These are phyloP conservation scores for Rutpela maculata DNA, from an alignment of 2,888 invertebrate genomes.

Conservation along the genomic window DNA sequence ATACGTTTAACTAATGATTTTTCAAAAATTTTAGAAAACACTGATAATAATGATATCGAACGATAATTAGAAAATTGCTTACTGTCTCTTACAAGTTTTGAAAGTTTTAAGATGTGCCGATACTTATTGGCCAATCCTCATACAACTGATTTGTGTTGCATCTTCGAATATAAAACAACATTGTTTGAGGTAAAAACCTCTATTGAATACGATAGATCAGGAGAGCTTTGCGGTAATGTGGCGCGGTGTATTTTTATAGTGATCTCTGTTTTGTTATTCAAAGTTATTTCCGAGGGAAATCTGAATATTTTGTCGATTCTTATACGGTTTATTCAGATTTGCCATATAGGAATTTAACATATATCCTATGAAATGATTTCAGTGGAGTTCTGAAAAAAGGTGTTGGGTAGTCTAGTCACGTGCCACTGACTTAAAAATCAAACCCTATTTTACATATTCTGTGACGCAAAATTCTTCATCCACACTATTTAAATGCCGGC, in stretches of 20 bases:
- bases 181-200: slow-evolving; percentile 23
- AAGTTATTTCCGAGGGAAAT: slow-evolving; percentile 59
- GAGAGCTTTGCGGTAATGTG: slow-evolving; percentile 54
- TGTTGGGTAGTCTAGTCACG: slow-evolving; percentile 54
- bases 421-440: slow-evolving; percentile 61
- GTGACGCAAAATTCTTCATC: slow-evolving; percentile 62
- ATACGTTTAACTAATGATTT: no score
- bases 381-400: slow-evolving; percentile 17
- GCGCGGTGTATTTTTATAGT: slow-evolving; percentile 65
- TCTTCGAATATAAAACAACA: neutral
- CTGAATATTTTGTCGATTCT: slow-evolving; percentile 64
- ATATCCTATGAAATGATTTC: slow-evolving; percentile 45
- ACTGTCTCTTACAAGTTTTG: no score
- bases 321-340: slow-evolving; percentile 58
- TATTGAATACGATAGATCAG: slow-evolving; percentile 44
- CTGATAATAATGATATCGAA: no score
- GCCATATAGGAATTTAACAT: slow-evolving; percentile 43
- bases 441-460: slow-evolving; percentile 65
- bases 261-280: slow-evolving; percentile 67
- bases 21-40: no score
- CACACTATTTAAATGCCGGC: slow-evolving; percentile 61
- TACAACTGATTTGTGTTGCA: neutral
- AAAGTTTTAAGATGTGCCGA: no score
- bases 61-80: no score
- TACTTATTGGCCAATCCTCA: neutral